Conservation (phyloP, 2,888 invertebrate genomes). For the Bellardia pandia region DNA sequence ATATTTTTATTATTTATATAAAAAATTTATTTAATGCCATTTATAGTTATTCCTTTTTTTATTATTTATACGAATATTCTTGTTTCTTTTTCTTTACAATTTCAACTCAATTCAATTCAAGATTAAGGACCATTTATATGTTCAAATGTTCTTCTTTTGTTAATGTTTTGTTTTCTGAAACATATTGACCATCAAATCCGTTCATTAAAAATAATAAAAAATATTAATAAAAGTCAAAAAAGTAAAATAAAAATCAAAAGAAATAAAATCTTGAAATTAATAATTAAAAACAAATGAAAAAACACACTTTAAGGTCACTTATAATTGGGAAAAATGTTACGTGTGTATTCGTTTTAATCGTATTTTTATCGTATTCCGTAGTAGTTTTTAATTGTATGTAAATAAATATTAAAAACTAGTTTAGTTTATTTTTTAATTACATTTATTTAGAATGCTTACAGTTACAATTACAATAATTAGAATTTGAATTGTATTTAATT, state of each 20-base stretch:
- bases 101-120: conserved; percentile 61
- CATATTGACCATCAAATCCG: conserved; percentile 73
- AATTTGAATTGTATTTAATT: conserved; percentile 24
- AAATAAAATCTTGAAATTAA: conserved; percentile 77
- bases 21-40: conserved; percentile 48
- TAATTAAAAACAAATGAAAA: conserved; percentile 75
- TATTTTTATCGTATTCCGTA: conserved; percentile 63
- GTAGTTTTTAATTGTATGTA: conserved; percentile 64
- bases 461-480: conserved; percentile 37
- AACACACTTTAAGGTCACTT: conserved; percentile 84
- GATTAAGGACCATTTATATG: conserved; percentile 52
- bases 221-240: conserved; percentile 29
- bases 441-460: conserved; percentile 63
- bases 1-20: conserved; percentile 62
- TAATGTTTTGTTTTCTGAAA: conserved; percentile 65
- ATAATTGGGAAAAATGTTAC: conserved; percentile 84
- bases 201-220: conserved; percentile 65
- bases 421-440: conserved; percentile 51
- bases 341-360: conserved; percentile 63
- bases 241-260: conserved; percentile 72
- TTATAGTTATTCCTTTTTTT: conserved; percentile 60
- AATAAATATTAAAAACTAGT: conserved; percentile 56
- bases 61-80: conserved; percentile 39
- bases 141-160: conserved; percentile 47
- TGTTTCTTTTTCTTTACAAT: conserved; percentile 55